Evolutionary conservation across 2,113 vertebrate genomes (phyloP).

Genomic region (Marmota flaviventris): DNA sequence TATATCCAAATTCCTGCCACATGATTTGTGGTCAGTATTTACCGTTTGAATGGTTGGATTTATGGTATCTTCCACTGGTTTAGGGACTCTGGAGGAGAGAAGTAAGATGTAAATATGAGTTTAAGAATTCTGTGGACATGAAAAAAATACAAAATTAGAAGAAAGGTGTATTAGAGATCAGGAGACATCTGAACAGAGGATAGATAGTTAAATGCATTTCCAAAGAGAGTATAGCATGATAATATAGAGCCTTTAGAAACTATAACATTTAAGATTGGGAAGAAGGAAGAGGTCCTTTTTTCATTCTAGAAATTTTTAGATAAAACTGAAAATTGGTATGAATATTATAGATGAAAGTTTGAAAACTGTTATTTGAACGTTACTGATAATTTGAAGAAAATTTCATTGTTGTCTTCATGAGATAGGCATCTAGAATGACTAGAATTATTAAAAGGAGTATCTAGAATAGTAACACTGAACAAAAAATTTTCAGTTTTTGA

Average conservation of each 20-base stretch:
- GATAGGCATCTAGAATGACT: background rate
- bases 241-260: background rate
- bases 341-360: background rate
- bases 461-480: no score
- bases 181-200: background rate
- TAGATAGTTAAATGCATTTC: background rate
- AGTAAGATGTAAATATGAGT: background rate
- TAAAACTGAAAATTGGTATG: background rate
- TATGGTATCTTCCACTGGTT: background rate
- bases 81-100: background rate
- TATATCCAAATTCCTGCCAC: background rate
- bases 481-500: no score
- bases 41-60: background rate
- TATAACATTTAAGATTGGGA: background rate
- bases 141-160: background rate
- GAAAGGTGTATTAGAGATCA: background rate
- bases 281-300: background rate
- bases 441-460: background rate
- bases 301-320: background rate
- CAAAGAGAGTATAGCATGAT: background rate
- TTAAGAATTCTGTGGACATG: background rate
- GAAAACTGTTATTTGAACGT: background rate
- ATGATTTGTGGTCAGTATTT: background rate
- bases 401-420: background rate
- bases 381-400: slow-evolving; percentile 4